Evolutionary conservation across 1,140 invertebrate species (phyloP).

Genomic region (Aphis gossypii): DNA sequence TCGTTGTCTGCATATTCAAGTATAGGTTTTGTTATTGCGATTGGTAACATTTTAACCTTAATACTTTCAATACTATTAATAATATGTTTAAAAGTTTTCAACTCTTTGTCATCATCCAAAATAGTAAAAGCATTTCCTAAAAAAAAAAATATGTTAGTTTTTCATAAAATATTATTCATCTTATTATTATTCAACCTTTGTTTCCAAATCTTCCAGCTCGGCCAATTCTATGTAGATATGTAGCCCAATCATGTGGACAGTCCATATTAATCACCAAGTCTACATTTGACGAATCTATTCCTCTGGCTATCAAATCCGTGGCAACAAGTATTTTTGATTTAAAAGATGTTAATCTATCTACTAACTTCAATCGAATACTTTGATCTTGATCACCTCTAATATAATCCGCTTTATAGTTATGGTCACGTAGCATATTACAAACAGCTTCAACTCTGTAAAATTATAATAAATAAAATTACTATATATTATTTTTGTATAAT

Average conservation of each 20-base stretch:
- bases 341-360: constrained; percentile 72
- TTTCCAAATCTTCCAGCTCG: constrained; percentile 90
- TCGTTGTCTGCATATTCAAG: constrained; percentile 44
- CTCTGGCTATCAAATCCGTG: constrained; percentile 87
- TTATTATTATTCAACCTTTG: constrained; percentile 66
- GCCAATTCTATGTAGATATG: constrained; percentile 95
- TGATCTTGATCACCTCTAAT: constrained; percentile 82
- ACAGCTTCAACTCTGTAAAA: constrained; percentile 73
- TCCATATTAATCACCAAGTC: constrained; percentile 95
- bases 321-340: constrained; percentile 81
- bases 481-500: background rate
- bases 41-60: constrained; percentile 43
- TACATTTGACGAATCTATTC: constrained; percentile 91
- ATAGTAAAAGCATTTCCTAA: constrained; percentile 56
- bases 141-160: background rate
- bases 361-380: constrained; percentile 75
- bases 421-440: constrained; percentile 72
- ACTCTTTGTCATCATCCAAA: constrained; percentile 53
- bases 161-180: background rate
- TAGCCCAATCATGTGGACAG: constrained; percentile 79
- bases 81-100: constrained; percentile 42
- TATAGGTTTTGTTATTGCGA: constrained; percentile 43
- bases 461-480: constrained; percentile 11
- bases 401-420: constrained; percentile 76
- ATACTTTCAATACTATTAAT: constrained; percentile 53